Conservation (phyloP, 2,888 invertebrate species). For the Xestia rhomboidea region DNA sequence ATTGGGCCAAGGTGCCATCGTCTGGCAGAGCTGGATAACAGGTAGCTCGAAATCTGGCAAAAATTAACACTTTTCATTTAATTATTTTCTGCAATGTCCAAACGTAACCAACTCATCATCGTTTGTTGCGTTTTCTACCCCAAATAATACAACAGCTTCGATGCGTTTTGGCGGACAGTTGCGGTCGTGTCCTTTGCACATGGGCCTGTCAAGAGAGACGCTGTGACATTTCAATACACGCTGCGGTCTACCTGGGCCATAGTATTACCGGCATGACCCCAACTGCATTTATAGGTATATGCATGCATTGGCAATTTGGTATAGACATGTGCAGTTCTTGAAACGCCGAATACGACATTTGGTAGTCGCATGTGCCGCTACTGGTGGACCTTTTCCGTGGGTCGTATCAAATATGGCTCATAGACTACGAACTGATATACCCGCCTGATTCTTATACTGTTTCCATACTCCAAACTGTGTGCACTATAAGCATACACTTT, state of each 20-base stretch:
- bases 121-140: neutral
- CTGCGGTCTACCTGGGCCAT: neutral
- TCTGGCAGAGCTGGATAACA: neutral
- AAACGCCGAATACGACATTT: neutral
- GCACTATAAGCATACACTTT: neutral
- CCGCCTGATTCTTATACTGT: neutral
- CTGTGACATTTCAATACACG: neutral
- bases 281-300: neutral
- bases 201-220: neutral
- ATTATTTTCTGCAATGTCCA: neutral
- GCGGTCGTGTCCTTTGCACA: neutral
- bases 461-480: neutral
- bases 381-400: neutral
- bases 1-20: neutral
- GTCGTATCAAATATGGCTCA: neutral
- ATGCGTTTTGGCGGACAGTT: neutral
- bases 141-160: neutral
- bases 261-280: neutral
- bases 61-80: neutral
- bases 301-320: neutral
- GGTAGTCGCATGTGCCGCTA: neutral
- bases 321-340: neutral
- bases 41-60: neutral
- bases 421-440: neutral
- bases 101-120: neutral